Evolutionary conservation across 2,113 vertebrate species (phyloP), one percentile per base, ranked within the genome.

Genomic region (Rattus rattus): DNA sequence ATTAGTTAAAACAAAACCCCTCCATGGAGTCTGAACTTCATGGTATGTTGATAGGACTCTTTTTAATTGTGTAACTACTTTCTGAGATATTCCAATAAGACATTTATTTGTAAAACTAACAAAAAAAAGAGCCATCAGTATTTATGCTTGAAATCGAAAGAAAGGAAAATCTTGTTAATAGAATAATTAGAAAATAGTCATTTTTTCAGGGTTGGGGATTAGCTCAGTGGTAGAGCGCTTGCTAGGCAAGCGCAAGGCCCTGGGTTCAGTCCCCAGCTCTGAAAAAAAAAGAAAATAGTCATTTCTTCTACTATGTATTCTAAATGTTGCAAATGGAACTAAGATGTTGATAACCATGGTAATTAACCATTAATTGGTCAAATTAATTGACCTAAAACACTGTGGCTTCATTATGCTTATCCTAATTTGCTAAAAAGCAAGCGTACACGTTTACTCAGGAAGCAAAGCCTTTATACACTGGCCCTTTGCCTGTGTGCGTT

Each of bases 111-210:
- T n/a, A 95, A 90, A 77, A 88, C 36, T 54, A 39, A 73, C 52
- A 72, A 87, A 26, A 72, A 94, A 83, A 92, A 17, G 14, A 92
- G 17, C 2, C 69, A 70, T 59, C 4, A 5, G 4, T 54, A 24
- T 76, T 81, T 76, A 61, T 33, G 72, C 12, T 54, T 47, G 43
- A 43, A 90, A 49, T 81, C 33, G 92, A 84, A 22, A 79, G 54
- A 94, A 93, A 96, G 47, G 24, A 7, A 95, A 93, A 80, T 2
- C 16, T 39, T 52, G 86, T 61, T 91, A 84, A 56, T 8, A 95
- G 65, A 88, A 92, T 22, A 65, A 36, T 81, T 65, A 1, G 43
- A 93, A 95, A 93, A 86, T 52, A 19, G 4, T 79, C 3, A 49
- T 84, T 69, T 61, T 39, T 90, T 79, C 70, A n/a, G n/a, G n/a